phyloP scores from a whole-genome alignment of 2,888 invertebrate species.

The Anthophora plumipes region DNA sequence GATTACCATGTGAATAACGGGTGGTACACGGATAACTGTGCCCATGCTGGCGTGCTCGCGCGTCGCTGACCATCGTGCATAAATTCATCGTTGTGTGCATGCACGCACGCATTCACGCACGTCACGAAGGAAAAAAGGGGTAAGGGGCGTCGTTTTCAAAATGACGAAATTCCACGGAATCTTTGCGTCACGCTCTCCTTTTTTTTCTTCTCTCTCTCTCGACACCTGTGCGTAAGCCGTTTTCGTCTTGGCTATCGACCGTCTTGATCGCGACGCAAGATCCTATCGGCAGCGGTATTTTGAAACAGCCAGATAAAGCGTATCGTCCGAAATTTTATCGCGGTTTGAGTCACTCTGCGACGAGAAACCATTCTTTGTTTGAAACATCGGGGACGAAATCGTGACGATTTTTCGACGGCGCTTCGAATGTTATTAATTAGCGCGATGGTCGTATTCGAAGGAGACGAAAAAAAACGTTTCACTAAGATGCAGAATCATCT shows the following conservation, averaged over 20 bases:
- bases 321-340: conserved; percentile 48
- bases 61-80: conserved; percentile 30
- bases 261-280: conserved; percentile 25
- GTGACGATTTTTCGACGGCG: neutral
- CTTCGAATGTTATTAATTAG: neutral
- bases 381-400: neutral
- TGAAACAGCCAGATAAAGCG: conserved; percentile 44
- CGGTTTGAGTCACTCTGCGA: conserved; percentile 6
- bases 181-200: conserved; percentile 12
- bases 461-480: too few relatives aligned
- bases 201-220: neutral
- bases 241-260: conserved; percentile 19
- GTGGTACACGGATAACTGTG: conserved; percentile 63
- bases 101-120: neutral
- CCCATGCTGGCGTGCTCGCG: conserved; percentile 43
- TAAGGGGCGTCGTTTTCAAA: conserved; percentile 19
- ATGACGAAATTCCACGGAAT: conserved; percentile 33
- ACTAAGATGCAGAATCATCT: too few relatives aligned
- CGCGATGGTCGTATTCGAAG: neutral
- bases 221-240: too few relatives aligned
- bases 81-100: conserved; percentile 28
- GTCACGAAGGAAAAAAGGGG: neutral
- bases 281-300: conserved; percentile 43
- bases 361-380: conserved; percentile 8
- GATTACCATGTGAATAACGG: conserved; percentile 72